These are phyloP conservation scores for Coracopsis vasa DNA, from an alignment of 2,113 vertebrate species.

Conservation along the genomic window DNA sequence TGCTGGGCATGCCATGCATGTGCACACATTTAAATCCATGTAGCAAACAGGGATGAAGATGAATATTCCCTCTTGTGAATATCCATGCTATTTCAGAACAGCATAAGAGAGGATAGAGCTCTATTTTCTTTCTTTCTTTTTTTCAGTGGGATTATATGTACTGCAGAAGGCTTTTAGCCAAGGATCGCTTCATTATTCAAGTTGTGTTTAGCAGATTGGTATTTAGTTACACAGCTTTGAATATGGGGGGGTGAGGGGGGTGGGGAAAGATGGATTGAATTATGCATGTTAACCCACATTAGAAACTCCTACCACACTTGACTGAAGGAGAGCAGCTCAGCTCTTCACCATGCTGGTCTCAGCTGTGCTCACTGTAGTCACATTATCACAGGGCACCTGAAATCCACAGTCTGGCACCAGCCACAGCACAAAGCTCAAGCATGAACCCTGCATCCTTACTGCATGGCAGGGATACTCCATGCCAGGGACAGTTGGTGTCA, in stretches of 20 bases:
- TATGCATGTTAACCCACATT: not conserved
- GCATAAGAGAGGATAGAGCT: not conserved
- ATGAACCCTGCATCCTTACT: not conserved
- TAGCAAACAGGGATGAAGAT: not conserved
- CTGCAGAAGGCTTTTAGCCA: not conserved
- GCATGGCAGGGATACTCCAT: accelerated
- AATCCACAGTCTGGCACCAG: not conserved
- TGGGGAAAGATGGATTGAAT: not conserved
- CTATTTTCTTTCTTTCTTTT: not conserved
- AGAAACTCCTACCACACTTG: not conserved
- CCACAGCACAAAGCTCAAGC: too few species aligned
- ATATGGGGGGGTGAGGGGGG: not conserved
- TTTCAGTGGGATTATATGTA: not conserved
- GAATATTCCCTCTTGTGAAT: not conserved
- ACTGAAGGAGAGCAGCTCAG: not conserved
- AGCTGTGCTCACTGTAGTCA: accelerated
- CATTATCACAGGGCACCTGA: not conserved
- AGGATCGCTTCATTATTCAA: not conserved
- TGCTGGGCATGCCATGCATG: accelerated
- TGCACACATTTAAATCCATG: accelerated
- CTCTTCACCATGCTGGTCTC: not conserved
- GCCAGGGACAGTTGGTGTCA: accelerated
- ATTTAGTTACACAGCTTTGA: conserved; percentile 23
- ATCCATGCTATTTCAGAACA: not conserved
- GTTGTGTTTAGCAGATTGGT: not conserved